phyloP scores from a whole-genome alignment of 2,113 vertebrate species.

The Cathartes aura region DNA sequence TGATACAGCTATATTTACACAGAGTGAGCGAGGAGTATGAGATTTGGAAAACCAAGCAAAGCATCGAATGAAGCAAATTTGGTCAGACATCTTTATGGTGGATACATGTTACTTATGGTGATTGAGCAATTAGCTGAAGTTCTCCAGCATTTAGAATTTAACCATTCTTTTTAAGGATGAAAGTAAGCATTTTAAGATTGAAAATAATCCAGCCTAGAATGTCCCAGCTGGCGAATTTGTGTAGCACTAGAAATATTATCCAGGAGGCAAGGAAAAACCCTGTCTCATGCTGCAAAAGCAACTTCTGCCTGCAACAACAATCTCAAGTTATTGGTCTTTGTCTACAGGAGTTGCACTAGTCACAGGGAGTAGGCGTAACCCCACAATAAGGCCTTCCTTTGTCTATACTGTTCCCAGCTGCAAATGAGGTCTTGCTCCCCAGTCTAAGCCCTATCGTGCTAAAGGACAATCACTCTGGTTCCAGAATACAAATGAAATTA shows the following conservation, averaged over 20 bases:
- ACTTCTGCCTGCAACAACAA: not conserved
- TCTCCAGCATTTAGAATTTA: not conserved
- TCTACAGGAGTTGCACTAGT: not conserved
- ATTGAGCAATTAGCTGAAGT: not conserved
- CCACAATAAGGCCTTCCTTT: not conserved
- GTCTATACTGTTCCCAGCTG: not conserved
- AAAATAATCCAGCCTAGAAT: not conserved
- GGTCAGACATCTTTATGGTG: not conserved
- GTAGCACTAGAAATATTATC: not conserved
- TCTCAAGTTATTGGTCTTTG: not conserved
- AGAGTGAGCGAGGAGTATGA: not conserved
- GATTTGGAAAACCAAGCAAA: not conserved
- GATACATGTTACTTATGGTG: accelerated
- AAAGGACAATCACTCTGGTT: not conserved
- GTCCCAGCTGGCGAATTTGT: not conserved
- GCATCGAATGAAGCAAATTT: not conserved
- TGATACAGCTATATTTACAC: not conserved
- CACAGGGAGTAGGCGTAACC: not conserved
- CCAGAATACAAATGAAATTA: not conserved
- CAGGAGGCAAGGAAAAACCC: not conserved
- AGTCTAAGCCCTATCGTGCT: not conserved
- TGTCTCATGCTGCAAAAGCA: not conserved
- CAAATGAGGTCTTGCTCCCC: not conserved
- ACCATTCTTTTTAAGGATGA: not conserved
- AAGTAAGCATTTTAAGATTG: not conserved